Conservation (phyloP, 2,797 vertebrate species). For the Heterohyrax brucei region DNA sequence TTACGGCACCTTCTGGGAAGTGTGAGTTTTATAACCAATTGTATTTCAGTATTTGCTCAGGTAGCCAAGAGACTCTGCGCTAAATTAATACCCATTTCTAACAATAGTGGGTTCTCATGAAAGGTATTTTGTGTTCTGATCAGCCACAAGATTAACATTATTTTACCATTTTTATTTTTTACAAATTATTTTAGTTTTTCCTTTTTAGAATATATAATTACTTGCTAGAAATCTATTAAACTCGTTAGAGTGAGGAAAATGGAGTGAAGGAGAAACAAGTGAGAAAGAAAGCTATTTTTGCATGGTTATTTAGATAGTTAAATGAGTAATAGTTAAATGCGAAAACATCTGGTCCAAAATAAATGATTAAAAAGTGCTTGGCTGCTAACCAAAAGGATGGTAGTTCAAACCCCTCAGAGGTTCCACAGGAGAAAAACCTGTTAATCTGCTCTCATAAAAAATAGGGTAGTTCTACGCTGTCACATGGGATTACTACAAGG, state of each 20-base stretch:
- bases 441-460: background rate
- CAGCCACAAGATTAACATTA: background rate
- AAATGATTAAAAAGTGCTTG: background rate
- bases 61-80: background rate
- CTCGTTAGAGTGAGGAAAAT: background rate
- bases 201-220: background rate
- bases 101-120: background rate
- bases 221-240: background rate
- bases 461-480: background rate
- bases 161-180: slow-evolving; percentile 21
- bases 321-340: background rate
- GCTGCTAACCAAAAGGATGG: background rate
- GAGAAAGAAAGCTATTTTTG: background rate
- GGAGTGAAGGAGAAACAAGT: background rate
- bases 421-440: background rate
- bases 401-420: background rate
- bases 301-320: background rate
- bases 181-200: background rate
- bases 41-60: slow-evolving; percentile 1
- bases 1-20: background rate
- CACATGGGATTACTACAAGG: background rate
- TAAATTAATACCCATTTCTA: background rate
- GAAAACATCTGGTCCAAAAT: background rate
- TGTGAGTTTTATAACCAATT: background rate
- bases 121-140: background rate